Evolutionary conservation across 1,140 invertebrate species (phyloP), one percentile per base, ranked within the genome.

Genomic region (Drosophila willistoni): DNA sequence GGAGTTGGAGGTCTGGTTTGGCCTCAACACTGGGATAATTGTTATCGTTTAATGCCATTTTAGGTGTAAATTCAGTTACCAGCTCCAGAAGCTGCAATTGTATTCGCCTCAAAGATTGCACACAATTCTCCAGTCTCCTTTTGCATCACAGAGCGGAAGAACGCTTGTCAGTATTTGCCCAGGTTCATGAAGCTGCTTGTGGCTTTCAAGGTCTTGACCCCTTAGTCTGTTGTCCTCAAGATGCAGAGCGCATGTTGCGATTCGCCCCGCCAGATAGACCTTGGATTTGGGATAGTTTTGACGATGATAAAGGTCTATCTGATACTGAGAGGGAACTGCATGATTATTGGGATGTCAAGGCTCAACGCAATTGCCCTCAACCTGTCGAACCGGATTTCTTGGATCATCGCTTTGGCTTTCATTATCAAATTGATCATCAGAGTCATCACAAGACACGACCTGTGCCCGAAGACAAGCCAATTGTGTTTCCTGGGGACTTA

Each of bases 401-500:
- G 25, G 80, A 79, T 7, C 57, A 68, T 0, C 44, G 74, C 4
- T 77, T 77, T 60, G 72, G 47, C 4, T 80, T 74, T 36, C 65
- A 60, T 7, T 87, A 81, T 60, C 47, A 75, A 3, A 69, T 87
- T 5, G 77, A 89, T 3, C 84, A 87, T 29, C 68, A 33, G 0
- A 22, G 12, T 3, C 57, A 64, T 36, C 9, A 19, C 36, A 47
- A n/a, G 4, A 34, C 54, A 4, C 73, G 83, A 13, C 68, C 73
- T 14, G 13, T 14, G 13, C 80, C 84, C 0, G 65, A 62, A 29
- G 85, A 89, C 36, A 81, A 56, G 29, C 84, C 84, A 0, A 79
- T 89, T 63, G 77, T 89, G 1, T 89, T 89, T 75, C 84, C 84
- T 1, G 84, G 84, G 0, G 84, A 89, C 13, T 22, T 90, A n/a